Percentiles rank a stretch among this genome's conserved stretches.
Evolutionary conservation across 2,113 vertebrate species (phyloP).

Genomic region (Lophura nycthemera): DNA sequence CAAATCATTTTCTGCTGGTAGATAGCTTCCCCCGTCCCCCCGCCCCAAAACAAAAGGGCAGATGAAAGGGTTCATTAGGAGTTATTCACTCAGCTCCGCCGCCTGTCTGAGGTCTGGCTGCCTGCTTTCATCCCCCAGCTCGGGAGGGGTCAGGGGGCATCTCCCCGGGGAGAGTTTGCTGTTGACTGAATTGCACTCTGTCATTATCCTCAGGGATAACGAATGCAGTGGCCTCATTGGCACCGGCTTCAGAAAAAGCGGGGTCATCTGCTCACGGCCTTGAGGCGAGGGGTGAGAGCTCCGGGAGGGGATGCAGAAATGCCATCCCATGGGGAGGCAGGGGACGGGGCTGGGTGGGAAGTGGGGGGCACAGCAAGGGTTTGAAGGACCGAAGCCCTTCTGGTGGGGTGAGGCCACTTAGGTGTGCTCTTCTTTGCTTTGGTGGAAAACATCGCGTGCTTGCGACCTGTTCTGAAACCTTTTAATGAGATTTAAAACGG

Average conservation of each 20-base stretch:
- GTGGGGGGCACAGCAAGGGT: background rate
- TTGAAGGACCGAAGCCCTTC: background rate
- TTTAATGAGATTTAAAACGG: conserved; percentile 34
- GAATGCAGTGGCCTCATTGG: conserved; percentile 68
- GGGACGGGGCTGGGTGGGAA: fast-evolving
- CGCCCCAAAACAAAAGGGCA: conserved; percentile 68
- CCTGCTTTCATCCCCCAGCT: conserved; percentile 64
- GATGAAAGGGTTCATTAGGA: conserved; percentile 74
- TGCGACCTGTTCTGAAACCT: conserved; percentile 6
- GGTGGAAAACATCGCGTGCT: background rate
- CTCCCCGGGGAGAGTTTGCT: conserved; percentile 72
- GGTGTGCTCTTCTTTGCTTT: background rate
- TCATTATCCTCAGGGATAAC: conserved; percentile 74
- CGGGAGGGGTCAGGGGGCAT: conserved; percentile 65
- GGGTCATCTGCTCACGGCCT: conserved; percentile 65
- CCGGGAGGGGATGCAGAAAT: background rate
- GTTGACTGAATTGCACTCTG: conserved; percentile 75
- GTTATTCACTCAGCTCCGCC: conserved; percentile 66
- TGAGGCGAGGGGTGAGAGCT: conserved; percentile 12
- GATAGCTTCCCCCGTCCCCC: conserved; percentile 25
- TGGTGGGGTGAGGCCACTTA: background rate
- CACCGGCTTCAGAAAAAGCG: conserved; percentile 63
- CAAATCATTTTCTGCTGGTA: conserved; percentile 54
- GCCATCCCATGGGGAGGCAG: background rate
- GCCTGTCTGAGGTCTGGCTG: conserved; percentile 70